Evolutionary conservation across 2,888 invertebrate species (phyloP), one percentile per base, ranked within the genome.

Genomic region (Hydroisotoma schaefferi): DNA sequence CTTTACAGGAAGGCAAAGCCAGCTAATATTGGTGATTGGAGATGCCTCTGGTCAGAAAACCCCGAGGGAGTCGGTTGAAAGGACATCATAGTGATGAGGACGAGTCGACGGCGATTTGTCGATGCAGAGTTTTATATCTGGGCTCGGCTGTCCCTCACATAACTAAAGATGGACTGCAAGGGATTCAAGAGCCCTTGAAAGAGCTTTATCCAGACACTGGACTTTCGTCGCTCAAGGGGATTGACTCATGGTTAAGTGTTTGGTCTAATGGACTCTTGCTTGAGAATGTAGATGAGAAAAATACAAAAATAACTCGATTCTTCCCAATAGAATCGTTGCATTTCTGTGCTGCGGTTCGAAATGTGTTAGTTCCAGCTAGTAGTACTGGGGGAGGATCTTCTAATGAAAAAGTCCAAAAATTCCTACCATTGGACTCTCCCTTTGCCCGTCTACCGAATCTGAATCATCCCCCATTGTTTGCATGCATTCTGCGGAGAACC

Each of bases 81-180:
- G 70, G 70, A 22, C 71, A 73, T 61, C 69, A 70, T 52, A 71
- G 72, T 67, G 81, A 82, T 58, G 87, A 73, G 33, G 72, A 73
- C 27, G 75, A 88, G 77, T 89, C 92, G 75, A 94, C 91, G 75
- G 95, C 94, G 76, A 94, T 94, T 75, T 94, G 97, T 80, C 87
- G 94, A 74, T 98, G 95, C 80, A 87, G 94, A 68, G 97, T 98
- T 56, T 84, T 97, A 61, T 99, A 98, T 79, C 83, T 99, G 74
- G 98, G 98, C 73, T 92, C 92, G 73, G 88, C 94, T 25, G 95
- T 97, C 74, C 94, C 98, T 28, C 93, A 95, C 75, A 91, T 94
- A 77, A 94, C 94, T 76, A 97, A 98, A 78, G 97, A 99, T 76
- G 98, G 98, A 53, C 82, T 99, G 51, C 91, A 97, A 76, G 94